A percentile compares a stretch with the other conserved stretches of the same genome.
phyloP scores from a whole-genome alignment of 2,888 invertebrate genomes.

The Noctua comes region DNA sequence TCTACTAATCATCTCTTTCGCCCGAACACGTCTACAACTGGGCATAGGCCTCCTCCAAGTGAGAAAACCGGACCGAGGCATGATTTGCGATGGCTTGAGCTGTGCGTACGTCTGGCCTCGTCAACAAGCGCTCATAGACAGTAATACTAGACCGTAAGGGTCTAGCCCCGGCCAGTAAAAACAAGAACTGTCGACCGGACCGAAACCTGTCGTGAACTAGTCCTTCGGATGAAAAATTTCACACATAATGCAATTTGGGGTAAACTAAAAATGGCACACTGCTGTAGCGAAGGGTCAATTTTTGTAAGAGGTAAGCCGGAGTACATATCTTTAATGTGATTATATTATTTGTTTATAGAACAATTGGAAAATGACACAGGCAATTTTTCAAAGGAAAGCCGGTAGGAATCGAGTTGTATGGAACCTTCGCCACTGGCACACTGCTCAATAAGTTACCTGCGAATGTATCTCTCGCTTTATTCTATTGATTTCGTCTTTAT shows the following conservation, averaged over 20 bases:
- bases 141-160: neutral
- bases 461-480: conserved; percentile 95
- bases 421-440: too few relatives aligned
- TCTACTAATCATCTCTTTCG: neutral
- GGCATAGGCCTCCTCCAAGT: neutral
- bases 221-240: neutral
- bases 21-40: too few relatives aligned
- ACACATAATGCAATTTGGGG: neutral
- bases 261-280: neutral
- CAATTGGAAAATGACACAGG: too few relatives aligned
- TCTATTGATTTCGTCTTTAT: conserved; percentile 96
- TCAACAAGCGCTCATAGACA: neutral
- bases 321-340: too few relatives aligned
- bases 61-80: neutral
- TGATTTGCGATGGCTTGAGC: neutral
- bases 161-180: neutral
- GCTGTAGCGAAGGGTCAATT: too few relatives aligned
- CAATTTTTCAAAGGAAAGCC: too few relatives aligned
- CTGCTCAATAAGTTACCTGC: conserved; percentile 73
- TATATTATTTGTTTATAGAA: too few relatives aligned
- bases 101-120: neutral
- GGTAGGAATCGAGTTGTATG: too few relatives aligned
- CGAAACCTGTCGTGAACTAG: neutral
- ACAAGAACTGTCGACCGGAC: neutral
- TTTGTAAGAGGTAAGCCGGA: too few relatives aligned